Percentiles rank a stretch among this genome's conserved stretches.
Evolutionary conservation across 1,140 invertebrate genomes (phyloP).

Genomic region (Pseudomyrmex concolor): DNA sequence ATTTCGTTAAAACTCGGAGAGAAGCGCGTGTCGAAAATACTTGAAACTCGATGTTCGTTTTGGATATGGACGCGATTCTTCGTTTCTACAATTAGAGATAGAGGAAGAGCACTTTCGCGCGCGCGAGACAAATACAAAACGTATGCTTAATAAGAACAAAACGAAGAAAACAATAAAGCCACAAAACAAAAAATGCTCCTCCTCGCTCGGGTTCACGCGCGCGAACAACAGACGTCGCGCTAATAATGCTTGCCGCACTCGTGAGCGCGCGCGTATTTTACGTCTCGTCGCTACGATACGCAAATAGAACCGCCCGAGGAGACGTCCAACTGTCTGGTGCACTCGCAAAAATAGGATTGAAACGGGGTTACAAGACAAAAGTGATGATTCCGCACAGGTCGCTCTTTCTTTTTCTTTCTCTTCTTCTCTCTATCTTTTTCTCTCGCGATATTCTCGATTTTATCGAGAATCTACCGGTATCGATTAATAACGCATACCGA

Average conservation of each 20-base stretch:
- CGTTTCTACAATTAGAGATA: not conserved
- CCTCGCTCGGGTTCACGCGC: constrained; percentile 25
- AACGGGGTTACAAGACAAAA: constrained; percentile 56
- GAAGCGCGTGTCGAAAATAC: no score
- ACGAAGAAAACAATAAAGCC: constrained; percentile 1
- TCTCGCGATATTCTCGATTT: no score
- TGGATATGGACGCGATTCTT: not conserved
- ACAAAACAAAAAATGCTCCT: not conserved
- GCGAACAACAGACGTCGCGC: constrained; percentile 70
- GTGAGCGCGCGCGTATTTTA: constrained; percentile 26
- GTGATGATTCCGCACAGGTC: not conserved
- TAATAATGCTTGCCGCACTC: constrained; percentile 64
- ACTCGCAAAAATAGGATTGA: constrained; percentile 79
- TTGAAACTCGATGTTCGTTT: no score
- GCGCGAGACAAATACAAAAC: not conserved
- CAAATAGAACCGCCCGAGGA: constrained; percentile 71
- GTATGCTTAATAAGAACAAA: not conserved
- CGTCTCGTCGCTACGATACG: constrained; percentile 66
- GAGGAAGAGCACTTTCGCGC: no score
- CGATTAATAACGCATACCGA: constrained; percentile 29
- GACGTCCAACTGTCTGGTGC: constrained; percentile 80
- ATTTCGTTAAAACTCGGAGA: no score
- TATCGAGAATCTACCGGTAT: not conserved
- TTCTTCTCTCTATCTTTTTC: no score
- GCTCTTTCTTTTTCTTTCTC: not conserved